A percentile compares a stretch with the other conserved stretches of the same genome.
These are phyloP conservation scores for Trididemnum clinides DNA, from an alignment of 23 tunicate genomes.

Conservation along the genomic window DNA sequence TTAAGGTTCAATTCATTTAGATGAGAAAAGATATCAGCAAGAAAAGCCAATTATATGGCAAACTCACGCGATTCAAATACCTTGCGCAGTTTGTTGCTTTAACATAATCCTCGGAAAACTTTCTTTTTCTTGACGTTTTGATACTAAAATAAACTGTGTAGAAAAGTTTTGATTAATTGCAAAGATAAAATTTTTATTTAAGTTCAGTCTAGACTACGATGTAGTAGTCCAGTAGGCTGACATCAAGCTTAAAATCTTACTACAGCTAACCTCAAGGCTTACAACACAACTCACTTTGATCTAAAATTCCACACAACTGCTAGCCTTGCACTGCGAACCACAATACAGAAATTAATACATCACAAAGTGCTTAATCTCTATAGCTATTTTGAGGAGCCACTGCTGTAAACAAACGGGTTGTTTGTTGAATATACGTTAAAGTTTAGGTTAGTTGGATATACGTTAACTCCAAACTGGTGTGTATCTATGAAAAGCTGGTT, in stretches of 20 bases:
- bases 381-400: too few relatives aligned
- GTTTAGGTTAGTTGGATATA: too few relatives aligned
- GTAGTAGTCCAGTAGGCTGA: background rate
- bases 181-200: background rate
- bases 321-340: background rate
- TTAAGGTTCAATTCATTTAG: conserved; percentile 9
- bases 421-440: too few relatives aligned
- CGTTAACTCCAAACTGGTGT: too few relatives aligned
- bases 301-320: background rate
- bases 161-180: background rate
- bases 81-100: background rate
- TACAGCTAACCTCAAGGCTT: background rate
- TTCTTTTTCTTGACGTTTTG: background rate
- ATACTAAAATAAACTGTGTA: too few relatives aligned
- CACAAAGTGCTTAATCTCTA: too few relatives aligned
- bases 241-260: background rate
- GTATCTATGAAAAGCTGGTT: too few relatives aligned
- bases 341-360: too few relatives aligned
- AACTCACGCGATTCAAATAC: background rate
- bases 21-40: conserved; percentile 8
- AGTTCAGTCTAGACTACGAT: background rate
- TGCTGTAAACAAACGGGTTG: too few relatives aligned
- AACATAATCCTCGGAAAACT: background rate
- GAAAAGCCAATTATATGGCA: background rate
- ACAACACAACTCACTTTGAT: background rate